Percentiles rank a stretch among this genome's conserved stretches.
Conservation (phyloP, 2,888 invertebrate genomes). For the Diadegma fenestrale region DNA sequence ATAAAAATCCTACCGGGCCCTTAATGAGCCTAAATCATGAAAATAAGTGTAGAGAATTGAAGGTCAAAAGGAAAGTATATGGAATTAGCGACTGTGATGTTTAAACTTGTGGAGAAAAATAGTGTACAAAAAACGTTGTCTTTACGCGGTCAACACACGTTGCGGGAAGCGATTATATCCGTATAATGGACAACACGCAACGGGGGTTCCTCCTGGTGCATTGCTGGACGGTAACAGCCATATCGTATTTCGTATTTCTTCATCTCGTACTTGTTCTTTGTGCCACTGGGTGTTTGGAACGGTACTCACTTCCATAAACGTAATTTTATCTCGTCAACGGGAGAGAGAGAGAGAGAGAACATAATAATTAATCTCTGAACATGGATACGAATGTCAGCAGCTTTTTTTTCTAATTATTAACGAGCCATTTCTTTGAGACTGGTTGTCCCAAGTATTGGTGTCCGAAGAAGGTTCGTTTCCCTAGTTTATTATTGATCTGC, state of each 20-base stretch:
- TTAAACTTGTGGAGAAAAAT: not conserved
- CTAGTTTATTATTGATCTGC: too few species aligned
- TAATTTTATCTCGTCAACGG: constrained; percentile 51
- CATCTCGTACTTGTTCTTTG: constrained; percentile 44
- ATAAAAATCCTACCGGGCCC: not conserved
- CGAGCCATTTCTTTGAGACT: not conserved
- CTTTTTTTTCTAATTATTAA: not conserved
- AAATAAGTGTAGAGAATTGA: not conserved
- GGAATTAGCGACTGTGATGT: constrained; percentile 11
- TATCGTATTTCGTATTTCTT: constrained; percentile 22
- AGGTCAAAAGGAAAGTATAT: constrained; percentile 2
- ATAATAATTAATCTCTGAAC: not conserved
- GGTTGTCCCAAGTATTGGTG: not conserved
- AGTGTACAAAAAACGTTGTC: constrained; percentile 41
- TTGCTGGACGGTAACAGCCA: constrained; percentile 27
- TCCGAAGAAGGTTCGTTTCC: too few species aligned
- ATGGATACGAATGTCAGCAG: not conserved
- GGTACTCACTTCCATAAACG: constrained; percentile 65
- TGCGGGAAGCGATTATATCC: constrained; percentile 49
- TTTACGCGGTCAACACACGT: constrained; percentile 52
- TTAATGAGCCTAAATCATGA: not conserved
- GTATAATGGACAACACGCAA: constrained; percentile 56
- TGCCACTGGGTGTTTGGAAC: constrained; percentile 66
- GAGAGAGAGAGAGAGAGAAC: constrained; percentile 25
- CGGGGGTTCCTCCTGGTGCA: constrained; percentile 38